A percentile compares a stretch with the other conserved stretches of the same genome.
Conservation (phyloP, 1,140 invertebrate species). For the Prorops nasuta region DNA sequence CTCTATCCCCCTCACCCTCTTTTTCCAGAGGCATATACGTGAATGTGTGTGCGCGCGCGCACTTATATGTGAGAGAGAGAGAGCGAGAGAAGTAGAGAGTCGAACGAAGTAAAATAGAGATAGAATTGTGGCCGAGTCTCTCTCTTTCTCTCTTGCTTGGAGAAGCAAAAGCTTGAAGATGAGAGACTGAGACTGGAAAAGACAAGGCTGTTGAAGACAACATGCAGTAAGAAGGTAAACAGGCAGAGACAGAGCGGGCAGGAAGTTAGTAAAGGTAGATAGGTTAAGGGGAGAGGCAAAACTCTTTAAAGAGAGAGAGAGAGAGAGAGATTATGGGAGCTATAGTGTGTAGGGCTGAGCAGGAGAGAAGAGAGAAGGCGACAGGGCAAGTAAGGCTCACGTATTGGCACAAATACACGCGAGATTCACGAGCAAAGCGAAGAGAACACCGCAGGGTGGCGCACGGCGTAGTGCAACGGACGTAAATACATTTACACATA, state of each 20-base stretch:
- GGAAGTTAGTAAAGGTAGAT: no score
- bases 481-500: neutral
- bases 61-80: slow-evolving; percentile 5
- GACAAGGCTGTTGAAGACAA: neutral
- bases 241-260: neutral
- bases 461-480: slow-evolving; percentile 13
- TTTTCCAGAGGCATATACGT: no score
- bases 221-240: neutral
- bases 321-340: slow-evolving; percentile 8
- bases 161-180: neutral
- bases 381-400: slow-evolving; percentile 21
- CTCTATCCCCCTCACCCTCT: no score
- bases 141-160: no score
- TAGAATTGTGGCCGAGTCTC: no score
- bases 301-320: slow-evolving; percentile 2
- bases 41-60: no score
- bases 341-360: slow-evolving; percentile 2
- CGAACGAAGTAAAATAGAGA: no score
- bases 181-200: neutral
- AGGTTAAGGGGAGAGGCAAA: no score
- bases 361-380: neutral
- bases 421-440: neutral
- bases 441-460: slow-evolving; percentile 21
- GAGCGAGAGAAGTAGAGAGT: slow-evolving; percentile 5
- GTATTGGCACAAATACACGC: slow-evolving; percentile 25